Percentiles rank a stretch among this genome's conserved stretches.
Conservation (phyloP, 2,888 invertebrate genomes). For the Timema cristinae region DNA sequence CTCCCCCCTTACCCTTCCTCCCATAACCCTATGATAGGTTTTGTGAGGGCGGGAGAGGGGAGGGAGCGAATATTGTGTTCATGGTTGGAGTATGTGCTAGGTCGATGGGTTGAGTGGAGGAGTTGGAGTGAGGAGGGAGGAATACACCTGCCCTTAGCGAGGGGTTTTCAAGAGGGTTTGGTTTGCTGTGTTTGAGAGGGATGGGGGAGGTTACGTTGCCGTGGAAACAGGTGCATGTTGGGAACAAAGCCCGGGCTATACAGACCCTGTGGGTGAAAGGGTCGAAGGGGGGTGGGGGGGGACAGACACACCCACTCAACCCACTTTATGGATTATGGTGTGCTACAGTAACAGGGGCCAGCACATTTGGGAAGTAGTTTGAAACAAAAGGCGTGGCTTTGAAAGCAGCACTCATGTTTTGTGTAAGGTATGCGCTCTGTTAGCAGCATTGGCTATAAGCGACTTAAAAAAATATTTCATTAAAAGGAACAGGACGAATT, state of each 20-base stretch:
- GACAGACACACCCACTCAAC: neutral
- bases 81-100: neutral
- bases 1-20: too few relatives aligned
- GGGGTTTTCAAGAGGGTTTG: conserved; percentile 14
- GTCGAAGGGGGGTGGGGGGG: neutral
- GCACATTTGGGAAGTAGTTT: neutral
- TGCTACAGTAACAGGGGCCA: conserved; percentile 9
- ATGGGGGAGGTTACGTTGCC: conserved; percentile 15
- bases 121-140: conserved; percentile 3
- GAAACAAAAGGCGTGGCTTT: too few relatives aligned
- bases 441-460: too few relatives aligned
- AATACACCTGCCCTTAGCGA: conserved; percentile 23
- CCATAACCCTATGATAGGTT: too few relatives aligned
- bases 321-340: conserved; percentile 16
- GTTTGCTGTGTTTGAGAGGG: conserved; percentile 12
- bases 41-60: neutral
- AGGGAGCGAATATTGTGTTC: conserved; percentile 11
- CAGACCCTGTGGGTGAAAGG: neutral
- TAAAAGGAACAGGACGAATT: too few relatives aligned
- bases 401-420: too few relatives aligned
- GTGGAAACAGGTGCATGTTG: conserved; percentile 26
- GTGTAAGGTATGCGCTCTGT: too few relatives aligned
- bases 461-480: too few relatives aligned
- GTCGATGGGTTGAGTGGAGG: neutral
- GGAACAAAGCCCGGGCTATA: conserved; percentile 24